These are phyloP conservation scores for Ophioderma brevispina DNA, from an alignment of 35 echinoderm and acorn worm species.

Conservation along the genomic window DNA sequence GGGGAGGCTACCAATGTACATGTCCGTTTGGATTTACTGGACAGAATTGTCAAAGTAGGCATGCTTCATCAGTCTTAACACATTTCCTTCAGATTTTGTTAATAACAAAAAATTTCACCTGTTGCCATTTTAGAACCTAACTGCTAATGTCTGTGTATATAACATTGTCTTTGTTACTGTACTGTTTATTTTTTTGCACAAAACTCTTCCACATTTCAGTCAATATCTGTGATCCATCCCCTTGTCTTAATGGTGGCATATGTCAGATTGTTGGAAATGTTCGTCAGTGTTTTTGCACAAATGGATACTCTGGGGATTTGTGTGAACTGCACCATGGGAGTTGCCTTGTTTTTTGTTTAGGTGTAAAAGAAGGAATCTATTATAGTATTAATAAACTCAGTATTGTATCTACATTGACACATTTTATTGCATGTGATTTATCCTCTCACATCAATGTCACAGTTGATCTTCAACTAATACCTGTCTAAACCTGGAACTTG, in stretches of 20 bases:
- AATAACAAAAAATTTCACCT: too few relatives aligned
- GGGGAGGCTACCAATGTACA: not conserved
- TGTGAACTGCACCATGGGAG: not conserved
- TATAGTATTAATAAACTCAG: not conserved
- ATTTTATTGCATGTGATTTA: too few relatives aligned
- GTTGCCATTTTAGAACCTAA: too few relatives aligned
- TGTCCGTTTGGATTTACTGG: not conserved
- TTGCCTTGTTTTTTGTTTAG: too few relatives aligned
- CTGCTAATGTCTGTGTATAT: too few relatives aligned
- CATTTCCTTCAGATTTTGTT: too few relatives aligned
- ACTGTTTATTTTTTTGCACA: too few relatives aligned
- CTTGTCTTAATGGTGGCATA: not conserved
- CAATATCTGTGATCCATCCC: not conserved
- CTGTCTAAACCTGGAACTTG: not conserved
- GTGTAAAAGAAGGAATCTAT: not conserved
- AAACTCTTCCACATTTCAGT: not conserved
- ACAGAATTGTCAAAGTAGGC: not conserved
- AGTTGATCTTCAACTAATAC: not conserved
- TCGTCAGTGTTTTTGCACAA: not conserved
- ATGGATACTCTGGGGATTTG: not conserved
- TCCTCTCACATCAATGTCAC: not conserved
- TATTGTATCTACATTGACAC: not conserved
- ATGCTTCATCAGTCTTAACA: not conserved
- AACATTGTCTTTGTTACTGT: too few relatives aligned
- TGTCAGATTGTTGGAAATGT: not conserved